These are phyloP conservation scores for Rafetus swinhoei DNA, from an alignment of 2,113 vertebrate species.

Conservation along the genomic window DNA sequence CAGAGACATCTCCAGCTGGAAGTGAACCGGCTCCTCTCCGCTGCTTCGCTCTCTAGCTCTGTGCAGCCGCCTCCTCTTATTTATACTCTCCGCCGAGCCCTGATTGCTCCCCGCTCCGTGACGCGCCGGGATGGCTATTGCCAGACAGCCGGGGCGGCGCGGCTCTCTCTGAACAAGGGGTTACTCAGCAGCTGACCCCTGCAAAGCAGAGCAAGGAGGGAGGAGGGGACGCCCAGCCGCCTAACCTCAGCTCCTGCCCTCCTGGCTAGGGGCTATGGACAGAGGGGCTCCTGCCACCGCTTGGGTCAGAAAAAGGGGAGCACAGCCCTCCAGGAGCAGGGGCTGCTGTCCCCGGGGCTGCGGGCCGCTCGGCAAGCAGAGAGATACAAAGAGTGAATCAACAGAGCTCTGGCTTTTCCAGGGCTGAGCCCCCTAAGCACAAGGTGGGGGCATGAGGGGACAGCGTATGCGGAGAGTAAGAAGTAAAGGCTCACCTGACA, in stretches of 20 bases:
- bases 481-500: conserved; percentile 20
- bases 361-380: accelerated
- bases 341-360: not conserved
- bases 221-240: accelerated
- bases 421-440: conserved; percentile 11
- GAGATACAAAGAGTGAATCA: accelerated
- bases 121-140: not conserved
- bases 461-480: not conserved
- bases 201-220: not conserved
- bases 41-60: not conserved
- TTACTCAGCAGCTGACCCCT: not conserved
- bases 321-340: accelerated
- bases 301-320: not conserved
- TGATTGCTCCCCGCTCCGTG: not conserved
- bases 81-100: conserved; percentile 22
- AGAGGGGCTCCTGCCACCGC: accelerated
- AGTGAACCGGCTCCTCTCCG: accelerated
- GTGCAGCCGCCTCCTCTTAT: not conserved
- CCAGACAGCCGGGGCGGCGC: not conserved
- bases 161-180: not conserved
- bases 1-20: not conserved
- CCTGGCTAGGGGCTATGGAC: accelerated
- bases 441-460: not conserved
- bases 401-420: not conserved
- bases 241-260: not conserved